Percentiles rank a stretch among this genome's conserved stretches.
phyloP scores from a whole-genome alignment of 2,888 invertebrate species.

The Oegoconia quadripuncta region DNA sequence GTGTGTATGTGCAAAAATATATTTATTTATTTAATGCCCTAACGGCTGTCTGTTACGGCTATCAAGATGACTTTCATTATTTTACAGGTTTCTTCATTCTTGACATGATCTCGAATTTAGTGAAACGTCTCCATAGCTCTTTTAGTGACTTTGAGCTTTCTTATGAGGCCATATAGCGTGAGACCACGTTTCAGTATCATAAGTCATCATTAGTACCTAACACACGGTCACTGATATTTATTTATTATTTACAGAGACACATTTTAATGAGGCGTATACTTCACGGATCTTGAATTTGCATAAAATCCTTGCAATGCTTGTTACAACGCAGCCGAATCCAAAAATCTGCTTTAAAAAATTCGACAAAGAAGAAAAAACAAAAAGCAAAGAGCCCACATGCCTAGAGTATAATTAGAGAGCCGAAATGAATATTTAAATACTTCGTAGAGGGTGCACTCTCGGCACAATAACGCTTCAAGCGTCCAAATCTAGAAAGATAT shows the following conservation, averaged over 20 bases:
- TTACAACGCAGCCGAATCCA: constrained; percentile 9
- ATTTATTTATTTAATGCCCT: too few relatives aligned
- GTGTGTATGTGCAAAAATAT: too few relatives aligned
- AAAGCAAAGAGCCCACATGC: constrained; percentile 61
- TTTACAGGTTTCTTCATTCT: too few relatives aligned
- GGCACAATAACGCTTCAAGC: constrained; percentile 69
- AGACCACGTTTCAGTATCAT: too few relatives aligned
- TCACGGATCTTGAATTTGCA: constrained; percentile 12
- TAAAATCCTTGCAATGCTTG: constrained; percentile 11
- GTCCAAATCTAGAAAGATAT: constrained; percentile 67
- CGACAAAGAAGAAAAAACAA: constrained; percentile 47
- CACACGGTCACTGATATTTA: too few relatives aligned
- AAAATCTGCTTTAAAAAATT: constrained; percentile 30
- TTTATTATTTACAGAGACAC: background rate
- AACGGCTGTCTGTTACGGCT: background rate
- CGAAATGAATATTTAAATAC: constrained; percentile 76
- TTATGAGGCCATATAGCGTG: too few relatives aligned
- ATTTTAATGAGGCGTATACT: background rate
- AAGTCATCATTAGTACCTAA: too few relatives aligned
- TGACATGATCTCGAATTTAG: too few relatives aligned
- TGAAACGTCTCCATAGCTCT: too few relatives aligned
- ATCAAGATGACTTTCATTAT: too few relatives aligned
- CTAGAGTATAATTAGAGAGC: constrained; percentile 74
- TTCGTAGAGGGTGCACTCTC: constrained; percentile 53
- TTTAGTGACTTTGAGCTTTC: too few relatives aligned